Evolutionary conservation across 1,140 invertebrate species (phyloP), one percentile per base, ranked within the genome.

Genomic region (Dreissena polymorpha): DNA sequence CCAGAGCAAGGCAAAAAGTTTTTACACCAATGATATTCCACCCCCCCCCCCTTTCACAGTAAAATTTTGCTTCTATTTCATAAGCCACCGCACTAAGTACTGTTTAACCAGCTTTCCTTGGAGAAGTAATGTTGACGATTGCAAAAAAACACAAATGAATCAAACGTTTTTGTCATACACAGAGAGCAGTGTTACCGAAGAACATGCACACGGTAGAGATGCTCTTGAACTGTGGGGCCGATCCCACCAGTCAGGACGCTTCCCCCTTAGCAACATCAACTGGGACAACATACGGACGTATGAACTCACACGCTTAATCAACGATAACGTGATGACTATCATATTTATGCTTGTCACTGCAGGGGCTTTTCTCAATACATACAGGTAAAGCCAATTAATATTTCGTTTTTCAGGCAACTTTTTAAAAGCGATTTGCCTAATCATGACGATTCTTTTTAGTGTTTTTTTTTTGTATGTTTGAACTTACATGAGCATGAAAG

Each of bases 231-330:
- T 53, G 69, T 6, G 87, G 87, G 10, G 85, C 87, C 27, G 79
- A 88, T 72, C 80, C 78, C 18, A 86, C 85, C 69, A 81, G 25
- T 13, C 14, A 83, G 25, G 87, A 12, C 65, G 80, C 16, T 83
- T 75, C 6, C 70, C 85, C 39, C 55, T 86, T 16, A 86, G 81
- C n/a, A 88, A 86, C 68, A 13, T 83, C 65, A 86, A 86, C 68
- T 83, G 75, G 75, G 77, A 82, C 53, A 64, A 85, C 51, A 63
- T 85, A 2, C 49, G 63, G 10, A 53, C 49, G 1, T 53, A 80
- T 16, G 55, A 83, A 10, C 50, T 53, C 3, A 21, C 51, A 18
- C 57, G 69, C 8, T 16, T 69, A 23, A 81, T 88, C 23, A 72
- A 86, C 49, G 39, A 69, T 18, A 67, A 86, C 53, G 53, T 86